Evolutionary conservation across 1,140 invertebrate species (phyloP).

Genomic region (Maconellicoccus hirsutus): DNA sequence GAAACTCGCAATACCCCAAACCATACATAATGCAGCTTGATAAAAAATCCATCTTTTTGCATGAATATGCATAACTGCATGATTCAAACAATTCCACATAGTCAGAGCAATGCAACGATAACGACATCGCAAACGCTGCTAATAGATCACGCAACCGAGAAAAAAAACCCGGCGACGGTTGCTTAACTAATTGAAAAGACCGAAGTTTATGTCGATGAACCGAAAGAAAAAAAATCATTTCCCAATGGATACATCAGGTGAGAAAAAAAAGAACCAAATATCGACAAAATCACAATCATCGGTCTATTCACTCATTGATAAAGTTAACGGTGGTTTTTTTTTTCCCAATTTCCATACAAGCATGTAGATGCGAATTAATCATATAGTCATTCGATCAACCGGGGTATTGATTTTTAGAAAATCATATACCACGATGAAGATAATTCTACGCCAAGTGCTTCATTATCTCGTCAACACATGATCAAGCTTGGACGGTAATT

Average conservation of each 20-base stretch:
- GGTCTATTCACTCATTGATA: not conserved
- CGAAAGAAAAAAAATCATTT: not conserved
- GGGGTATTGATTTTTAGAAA: too few relatives aligned
- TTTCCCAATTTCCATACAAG: too few relatives aligned
- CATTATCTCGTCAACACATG: slow-evolving; percentile 9
- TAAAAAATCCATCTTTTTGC: not conserved
- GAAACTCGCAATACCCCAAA: not conserved
- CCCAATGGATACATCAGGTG: not conserved
- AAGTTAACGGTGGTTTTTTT: not conserved
- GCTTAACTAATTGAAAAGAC: not conserved
- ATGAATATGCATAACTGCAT: not conserved
- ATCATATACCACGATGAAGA: too few relatives aligned
- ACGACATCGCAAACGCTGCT: not conserved
- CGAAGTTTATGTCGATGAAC: not conserved
- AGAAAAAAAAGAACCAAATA: not conserved
- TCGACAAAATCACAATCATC: not conserved
- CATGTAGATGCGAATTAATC: too few relatives aligned
- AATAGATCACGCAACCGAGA: not conserved
- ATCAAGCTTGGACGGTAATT: slow-evolving; percentile 12
- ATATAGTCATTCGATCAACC: too few relatives aligned
- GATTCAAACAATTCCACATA: too few relatives aligned
- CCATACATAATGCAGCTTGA: not conserved
- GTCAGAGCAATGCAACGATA: not conserved
- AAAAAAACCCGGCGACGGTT: not conserved
- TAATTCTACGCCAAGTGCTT: not conserved